A percentile compares a stretch with the other conserved stretches of the same genome.
Conservation (phyloP, 2,888 invertebrate species). For the Scaptomyza cyrtandrae region DNA sequence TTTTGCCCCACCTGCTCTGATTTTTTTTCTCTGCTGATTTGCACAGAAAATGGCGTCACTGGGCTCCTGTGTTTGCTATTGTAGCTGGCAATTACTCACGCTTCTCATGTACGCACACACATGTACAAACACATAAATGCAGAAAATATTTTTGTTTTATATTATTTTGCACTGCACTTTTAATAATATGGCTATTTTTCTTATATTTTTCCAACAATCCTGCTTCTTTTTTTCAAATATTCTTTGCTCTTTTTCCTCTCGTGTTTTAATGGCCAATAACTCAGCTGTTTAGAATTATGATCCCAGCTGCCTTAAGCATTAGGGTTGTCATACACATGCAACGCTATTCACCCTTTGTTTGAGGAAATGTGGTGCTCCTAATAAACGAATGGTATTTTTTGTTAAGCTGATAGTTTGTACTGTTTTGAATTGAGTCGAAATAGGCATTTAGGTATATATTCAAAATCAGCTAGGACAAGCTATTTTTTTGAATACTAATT, state of each 20-base stretch:
- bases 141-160: conserved; percentile 2
- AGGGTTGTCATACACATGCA: conserved; percentile 32
- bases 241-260: conserved; percentile 42
- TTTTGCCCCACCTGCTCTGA: conserved; percentile 74
- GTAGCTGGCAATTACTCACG: conserved; percentile 48
- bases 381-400: neutral
- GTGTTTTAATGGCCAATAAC: conserved; percentile 50
- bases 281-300: conserved; percentile 58
- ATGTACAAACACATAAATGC: conserved; percentile 10
- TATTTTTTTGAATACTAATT: neutral
- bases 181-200: conserved; percentile 1
- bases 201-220: conserved; percentile 40
- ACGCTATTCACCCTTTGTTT: neutral
- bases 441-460: neutral
- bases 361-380: conserved; percentile 27
- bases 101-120: conserved; percentile 23
- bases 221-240: conserved; percentile 12
- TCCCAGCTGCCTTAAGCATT: conserved; percentile 41
- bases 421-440: neutral
- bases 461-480: neutral
- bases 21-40: conserved; percentile 62
- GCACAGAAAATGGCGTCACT: conserved; percentile 79
- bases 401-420: neutral
- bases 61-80: conserved; percentile 59
- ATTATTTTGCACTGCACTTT: conserved; percentile 1